Evolutionary conservation across 37 sponge, comb jelly and placozoan species (phyloP).

Genomic region (Dysidea cf. avara): DNA sequence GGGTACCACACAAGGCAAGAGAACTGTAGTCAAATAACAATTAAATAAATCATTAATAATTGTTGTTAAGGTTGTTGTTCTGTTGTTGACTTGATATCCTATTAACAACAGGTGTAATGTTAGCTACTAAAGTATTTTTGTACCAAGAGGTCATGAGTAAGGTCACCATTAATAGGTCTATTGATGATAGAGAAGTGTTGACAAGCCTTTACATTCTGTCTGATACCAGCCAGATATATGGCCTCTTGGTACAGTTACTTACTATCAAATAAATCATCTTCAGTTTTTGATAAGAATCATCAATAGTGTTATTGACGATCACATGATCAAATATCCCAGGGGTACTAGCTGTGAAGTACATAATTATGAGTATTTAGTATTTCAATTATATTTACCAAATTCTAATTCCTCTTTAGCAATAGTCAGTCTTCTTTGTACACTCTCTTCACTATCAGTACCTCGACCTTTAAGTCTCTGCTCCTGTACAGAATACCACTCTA

Average conservation of each 20-base stretch:
- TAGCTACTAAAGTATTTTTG: no score
- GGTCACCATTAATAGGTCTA: no score
- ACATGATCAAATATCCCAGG: slow-evolving; percentile 91
- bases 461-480: slow-evolving; percentile 85
- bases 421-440: slow-evolving; percentile 72
- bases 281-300: slow-evolving; percentile 66
- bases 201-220: no score
- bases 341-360: slow-evolving; percentile 41
- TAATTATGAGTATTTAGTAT: no score
- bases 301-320: slow-evolving; percentile 80
- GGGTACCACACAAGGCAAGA: background rate
- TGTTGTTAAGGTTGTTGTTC: background rate
- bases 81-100: no score
- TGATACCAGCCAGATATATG: no score
- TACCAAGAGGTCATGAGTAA: no score
- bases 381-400: slow-evolving; percentile 57
- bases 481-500: slow-evolving; percentile 25
- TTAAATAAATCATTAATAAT: background rate
- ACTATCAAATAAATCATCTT: slow-evolving; percentile 22
- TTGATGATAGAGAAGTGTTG: no score
- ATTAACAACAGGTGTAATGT: no score
- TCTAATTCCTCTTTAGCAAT: slow-evolving; percentile 83
- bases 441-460: slow-evolving; percentile 89
- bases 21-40: background rate
- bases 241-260: no score